These are phyloP conservation scores for Sinopyrophorus schimmeli DNA, from an alignment of 2,888 invertebrate species.

Conservation along the genomic window DNA sequence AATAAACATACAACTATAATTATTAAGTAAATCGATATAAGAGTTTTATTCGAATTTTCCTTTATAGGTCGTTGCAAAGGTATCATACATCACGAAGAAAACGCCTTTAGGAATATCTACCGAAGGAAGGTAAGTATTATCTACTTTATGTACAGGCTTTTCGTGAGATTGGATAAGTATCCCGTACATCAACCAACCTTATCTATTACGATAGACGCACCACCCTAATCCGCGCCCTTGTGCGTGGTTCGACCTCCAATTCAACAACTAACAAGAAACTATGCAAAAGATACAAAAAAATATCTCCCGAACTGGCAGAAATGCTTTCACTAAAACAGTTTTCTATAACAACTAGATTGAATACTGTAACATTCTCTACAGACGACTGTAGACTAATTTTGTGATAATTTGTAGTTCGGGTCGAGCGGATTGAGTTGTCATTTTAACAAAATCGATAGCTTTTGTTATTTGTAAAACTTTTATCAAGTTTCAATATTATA, in stretches of 20 bases:
- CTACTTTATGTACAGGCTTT: conserved; percentile 39
- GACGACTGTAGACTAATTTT: too few relatives aligned
- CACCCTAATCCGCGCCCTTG: conserved; percentile 17
- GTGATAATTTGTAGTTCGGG: too few relatives aligned
- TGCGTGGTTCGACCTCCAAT: conserved; percentile 8
- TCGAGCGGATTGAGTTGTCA: too few relatives aligned
- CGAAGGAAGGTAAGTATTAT: conserved; percentile 36
- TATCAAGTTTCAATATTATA: conserved; percentile 15
- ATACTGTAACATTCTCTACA: too few relatives aligned
- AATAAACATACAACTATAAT: not conserved
- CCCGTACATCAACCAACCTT: conserved; percentile 38
- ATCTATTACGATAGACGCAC: conserved; percentile 29
- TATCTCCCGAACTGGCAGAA: too few relatives aligned
- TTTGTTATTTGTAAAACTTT: too few relatives aligned
- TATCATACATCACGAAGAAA: conserved; percentile 23
- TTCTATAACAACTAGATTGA: too few relatives aligned
- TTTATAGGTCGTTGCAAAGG: conserved; percentile 19
- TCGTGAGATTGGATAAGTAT: conserved; percentile 36
- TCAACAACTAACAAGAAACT: conserved; percentile 16
- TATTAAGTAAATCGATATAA: not conserved
- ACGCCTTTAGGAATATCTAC: conserved; percentile 24
- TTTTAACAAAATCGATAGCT: too few relatives aligned
- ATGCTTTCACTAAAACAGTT: too few relatives aligned
- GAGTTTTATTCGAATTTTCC: conserved; percentile 15
- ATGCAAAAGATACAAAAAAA: conserved; percentile 3